These are phyloP conservation scores for Drosophila mayaguana DNA, from an alignment of 2,888 invertebrate species.

Conservation along the genomic window DNA sequence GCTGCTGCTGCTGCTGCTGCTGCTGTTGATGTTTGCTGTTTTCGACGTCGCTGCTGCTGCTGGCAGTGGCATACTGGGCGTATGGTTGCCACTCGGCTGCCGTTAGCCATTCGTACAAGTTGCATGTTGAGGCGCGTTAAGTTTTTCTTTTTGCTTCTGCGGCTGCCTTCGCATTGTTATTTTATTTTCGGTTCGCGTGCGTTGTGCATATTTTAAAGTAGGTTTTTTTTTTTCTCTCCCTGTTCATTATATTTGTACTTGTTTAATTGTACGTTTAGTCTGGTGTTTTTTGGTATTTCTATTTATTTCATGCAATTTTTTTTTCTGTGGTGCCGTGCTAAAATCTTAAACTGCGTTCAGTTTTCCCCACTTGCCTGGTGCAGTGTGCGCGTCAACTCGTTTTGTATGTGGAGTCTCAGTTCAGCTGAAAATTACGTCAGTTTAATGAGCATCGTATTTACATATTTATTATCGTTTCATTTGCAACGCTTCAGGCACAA, in stretches of 20 bases:
- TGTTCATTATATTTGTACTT: conserved; percentile 13
- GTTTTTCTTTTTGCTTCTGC: conserved; percentile 4
- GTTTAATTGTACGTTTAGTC: conserved; percentile 10
- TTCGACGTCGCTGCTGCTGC: conserved; percentile 14
- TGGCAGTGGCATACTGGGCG: conserved; percentile 34
- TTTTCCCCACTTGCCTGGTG: conserved; percentile 33
- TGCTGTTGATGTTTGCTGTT: conserved; percentile 25
- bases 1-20: conserved; percentile 18
- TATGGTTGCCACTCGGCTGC: conserved; percentile 52
- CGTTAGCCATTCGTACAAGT: conserved; percentile 76
- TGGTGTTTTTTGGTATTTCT: neutral
- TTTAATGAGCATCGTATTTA: conserved; percentile 21
- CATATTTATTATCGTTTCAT: conserved; percentile 24
- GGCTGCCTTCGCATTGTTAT: conserved; percentile 26
- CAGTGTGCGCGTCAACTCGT: conserved; percentile 54
- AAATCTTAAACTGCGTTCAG: conserved; percentile 29
- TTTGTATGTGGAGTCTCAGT: conserved; percentile 8
- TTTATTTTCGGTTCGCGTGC: conserved; percentile 56
- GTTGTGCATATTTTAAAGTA: conserved; percentile 62
- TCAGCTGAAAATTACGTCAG: conserved; percentile 23
- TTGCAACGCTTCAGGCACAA: conserved; percentile 22
- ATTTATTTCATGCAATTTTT: neutral
- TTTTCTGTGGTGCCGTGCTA: conserved; percentile 46
- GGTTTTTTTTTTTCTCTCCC: conserved; percentile 7
- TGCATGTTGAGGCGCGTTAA: conserved; percentile 60